Base-by-base conservation (phyloP, 2,797 vertebrate genomes). In the Channa striata region DNA sequence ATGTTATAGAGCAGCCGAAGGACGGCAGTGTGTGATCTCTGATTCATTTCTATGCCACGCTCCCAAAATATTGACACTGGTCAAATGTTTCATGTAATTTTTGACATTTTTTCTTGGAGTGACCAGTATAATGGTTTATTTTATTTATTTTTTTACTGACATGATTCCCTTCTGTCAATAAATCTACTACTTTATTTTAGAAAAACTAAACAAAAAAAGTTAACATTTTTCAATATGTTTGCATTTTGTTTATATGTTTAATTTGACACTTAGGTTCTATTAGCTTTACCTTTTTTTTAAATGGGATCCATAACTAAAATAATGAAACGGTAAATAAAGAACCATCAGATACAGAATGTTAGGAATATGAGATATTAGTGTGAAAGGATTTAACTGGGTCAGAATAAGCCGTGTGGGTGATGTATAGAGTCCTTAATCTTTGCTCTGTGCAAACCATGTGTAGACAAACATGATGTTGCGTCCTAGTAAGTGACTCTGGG, bases 401-500 rank as follows among this genome's bases (percentile, higher is more conserved):
- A 77, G 50, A 82, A 77, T 80, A 59, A 51, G 47, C 63, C 25
- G 49, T 59, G 66, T 71, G 67, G 68, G 54, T 67, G 59, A 42
- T 19, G 21, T 79, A 79, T 50, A 67, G 50, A 72, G 57, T 77
- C 57, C 57, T 81, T 92, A 87, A 86, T 91, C 90, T 87, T 79
- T 69, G 49, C 30, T 78, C 54, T 78, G 74, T 64, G 42, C 21
- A 51, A 57, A 71, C 72, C 53, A 12, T 78, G 81, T 77, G 80
- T 81, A 57, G 81, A 85, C 78, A 73, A 77, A 79, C 77, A 69
- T 19, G 37, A 65, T 80, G 76, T 79, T 79, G 77, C 73, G 82
- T 76, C 83, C 80, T 73, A 87, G 79, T 87, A 88, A 89, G 78
- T 84, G 82, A 88, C 82, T 78, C 84, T 52, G 42, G 68, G 85